phyloP scores from a whole-genome alignment of 2,113 vertebrate species.

The Phrynosoma blainvillii region DNA sequence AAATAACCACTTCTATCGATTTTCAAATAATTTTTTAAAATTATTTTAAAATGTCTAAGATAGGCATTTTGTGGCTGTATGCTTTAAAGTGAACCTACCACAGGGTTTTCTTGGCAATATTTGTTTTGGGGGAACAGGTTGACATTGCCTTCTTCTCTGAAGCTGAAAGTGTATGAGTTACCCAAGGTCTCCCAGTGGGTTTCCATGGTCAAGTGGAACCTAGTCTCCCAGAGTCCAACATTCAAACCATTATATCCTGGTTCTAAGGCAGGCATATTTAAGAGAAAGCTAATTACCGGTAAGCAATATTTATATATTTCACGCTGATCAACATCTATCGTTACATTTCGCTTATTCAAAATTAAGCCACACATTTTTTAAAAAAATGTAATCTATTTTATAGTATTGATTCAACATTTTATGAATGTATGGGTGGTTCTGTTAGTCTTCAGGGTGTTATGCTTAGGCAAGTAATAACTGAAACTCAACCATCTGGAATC shows the following conservation, averaged over 20 bases:
- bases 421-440: conserved; percentile 1
- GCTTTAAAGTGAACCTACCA: too few relatives aligned
- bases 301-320: background rate
- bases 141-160: too few relatives aligned
- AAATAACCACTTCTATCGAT: background rate
- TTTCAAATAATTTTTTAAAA: background rate
- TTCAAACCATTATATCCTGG: too few relatives aligned
- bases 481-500: conserved; percentile 17
- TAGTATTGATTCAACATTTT: conserved; percentile 5
- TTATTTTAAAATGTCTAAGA: too few relatives aligned
- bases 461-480: conserved; percentile 11
- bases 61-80: too few relatives aligned
- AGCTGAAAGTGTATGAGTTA: too few relatives aligned
- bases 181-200: too few relatives aligned
- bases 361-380: background rate
- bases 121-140: too few relatives aligned
- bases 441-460: conserved; percentile 22
- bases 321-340: background rate
- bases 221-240: too few relatives aligned
- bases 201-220: too few relatives aligned
- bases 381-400: background rate
- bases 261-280: background rate
- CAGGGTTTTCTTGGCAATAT: too few relatives aligned
- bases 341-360: background rate
- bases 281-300: background rate